Evolutionary conservation across 1,140 invertebrate genomes (phyloP).

Genomic region (Metaphire vulgaris): DNA sequence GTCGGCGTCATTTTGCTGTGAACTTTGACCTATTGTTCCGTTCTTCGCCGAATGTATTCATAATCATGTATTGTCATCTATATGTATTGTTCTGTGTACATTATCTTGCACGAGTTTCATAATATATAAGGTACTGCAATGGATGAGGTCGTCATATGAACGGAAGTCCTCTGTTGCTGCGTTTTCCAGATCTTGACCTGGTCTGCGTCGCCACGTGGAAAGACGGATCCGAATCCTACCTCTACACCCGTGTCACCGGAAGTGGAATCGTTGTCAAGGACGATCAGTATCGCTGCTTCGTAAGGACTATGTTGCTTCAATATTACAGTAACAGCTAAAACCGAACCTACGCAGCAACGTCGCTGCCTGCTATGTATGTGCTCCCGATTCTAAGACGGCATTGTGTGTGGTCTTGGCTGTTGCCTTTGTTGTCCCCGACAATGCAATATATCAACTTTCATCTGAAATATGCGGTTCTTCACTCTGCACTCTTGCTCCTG

Average conservation of each 20-base stretch:
- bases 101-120: too few species aligned
- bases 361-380: background rate
- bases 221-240: conserved; percentile 18
- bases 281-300: background rate
- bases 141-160: background rate
- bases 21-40: background rate
- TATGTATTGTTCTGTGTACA: background rate
- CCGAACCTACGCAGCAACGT: too few species aligned
- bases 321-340: too few species aligned
- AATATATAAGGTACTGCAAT: background rate
- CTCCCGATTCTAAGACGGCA: background rate
- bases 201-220: conserved; percentile 13
- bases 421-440: background rate
- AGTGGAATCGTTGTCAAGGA: background rate
- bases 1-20: background rate
- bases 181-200: conserved; percentile 12
- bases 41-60: background rate
- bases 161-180: background rate
- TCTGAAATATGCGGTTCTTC: background rate
- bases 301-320: background rate
- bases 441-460: background rate
- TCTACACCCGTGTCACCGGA: conserved; percentile 2
- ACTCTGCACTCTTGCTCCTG: too few species aligned
- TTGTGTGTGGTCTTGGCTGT: background rate
- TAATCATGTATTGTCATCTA: background rate